Base-by-base conservation (phyloP, 2,113 vertebrate species). In the Alosa alosa region DNA sequence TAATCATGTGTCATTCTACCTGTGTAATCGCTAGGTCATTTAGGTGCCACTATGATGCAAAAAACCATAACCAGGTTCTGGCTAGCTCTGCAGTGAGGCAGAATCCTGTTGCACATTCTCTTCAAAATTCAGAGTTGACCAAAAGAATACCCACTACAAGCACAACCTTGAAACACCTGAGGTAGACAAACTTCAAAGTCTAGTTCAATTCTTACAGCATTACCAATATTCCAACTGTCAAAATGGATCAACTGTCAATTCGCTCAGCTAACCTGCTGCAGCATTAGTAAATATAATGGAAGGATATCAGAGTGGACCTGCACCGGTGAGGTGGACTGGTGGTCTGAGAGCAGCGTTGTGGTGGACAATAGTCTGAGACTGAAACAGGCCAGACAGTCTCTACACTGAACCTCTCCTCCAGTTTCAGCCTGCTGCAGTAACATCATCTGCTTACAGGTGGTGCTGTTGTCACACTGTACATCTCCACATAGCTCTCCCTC, bases 401-500 rank as follows among this genome's bases (percentile, higher is more conserved):
- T 36, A 10, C 39, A 36, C 72, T 78, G 64, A n/a, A 68, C n/a
- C 64, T 68, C 72, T 6, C 60, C 13, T 4, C 25, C 64, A n/a
- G 25, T 11, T 15, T 31, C 72, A 39, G 25, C 7, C 72, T 46
- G 0, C 36, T 94, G 94, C 88, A 94, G 90, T 94, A 87, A 90
- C 90, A 83, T 0, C 83, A 87, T 83, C 82, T 84, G 72, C 92
- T 84, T 90, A 93, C 94, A 95, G 95, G 91, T 93, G 94, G 95
- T 90, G 93, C 94, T 95, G 93, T 94, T 94, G 93, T 91, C 88
- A 89, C 68, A 87, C 81, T 18, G 31, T 39, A 39, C 72, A 17
- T 39, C 83, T 81, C 83, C 86, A 17, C 75, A 46, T 81, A 44
- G 41, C 41, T 44, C 41, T 20, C 47, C 49, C 84, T 46, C 31